Evolutionary conservation across 2,113 vertebrate genomes (phyloP), one percentile per base, ranked within the genome.

Genomic region (Phalacrocorax pelagicus): DNA sequence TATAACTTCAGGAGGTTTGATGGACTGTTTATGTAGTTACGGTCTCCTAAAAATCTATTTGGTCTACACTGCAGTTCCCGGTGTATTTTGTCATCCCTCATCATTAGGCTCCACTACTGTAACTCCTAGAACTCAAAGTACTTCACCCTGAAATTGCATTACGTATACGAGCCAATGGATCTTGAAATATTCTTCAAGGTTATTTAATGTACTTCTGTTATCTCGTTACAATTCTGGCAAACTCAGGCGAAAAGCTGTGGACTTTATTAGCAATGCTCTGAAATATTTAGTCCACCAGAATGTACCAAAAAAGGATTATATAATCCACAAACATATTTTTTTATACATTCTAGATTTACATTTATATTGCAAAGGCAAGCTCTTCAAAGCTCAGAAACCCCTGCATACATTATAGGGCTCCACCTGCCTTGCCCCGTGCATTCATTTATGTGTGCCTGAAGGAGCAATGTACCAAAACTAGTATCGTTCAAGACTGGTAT

Each of bases 141-240:
- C 42, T 89, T 92, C n/a, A 74, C 38, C 81, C 89, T 86, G 65
- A 91, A 84, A 79, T 34, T 81, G 57, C 87, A 57, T 52, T 61
- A 74, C 2, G 1, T 61, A 6, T 59, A 81, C 81, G 55, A 91
- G 65, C 23, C 61, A 67, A 57, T 51, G 44, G 52, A 78, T 87
- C 57, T 82, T 67, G 61, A 94, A 85, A 81, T 95, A 91, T 27
- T 84, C 62, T 85, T 92, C 84, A 85, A 81, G 59, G 65, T 86
- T 75, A 47, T 92, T 91, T 79, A 71, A 65, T 32, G 36, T 69
- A 63, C 34, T 71, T 71, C 52, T 86, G 46, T 57, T 92, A 79
- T 42, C 67, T 93, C 78, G 36, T 38, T 81, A 29, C 49, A 82
- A 20, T 57, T 36, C 63, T 79, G 26, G 47, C 61, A 79, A 91